Conservation (phyloP, 2,113 vertebrate genomes). For the Neoarius graeffei region DNA sequence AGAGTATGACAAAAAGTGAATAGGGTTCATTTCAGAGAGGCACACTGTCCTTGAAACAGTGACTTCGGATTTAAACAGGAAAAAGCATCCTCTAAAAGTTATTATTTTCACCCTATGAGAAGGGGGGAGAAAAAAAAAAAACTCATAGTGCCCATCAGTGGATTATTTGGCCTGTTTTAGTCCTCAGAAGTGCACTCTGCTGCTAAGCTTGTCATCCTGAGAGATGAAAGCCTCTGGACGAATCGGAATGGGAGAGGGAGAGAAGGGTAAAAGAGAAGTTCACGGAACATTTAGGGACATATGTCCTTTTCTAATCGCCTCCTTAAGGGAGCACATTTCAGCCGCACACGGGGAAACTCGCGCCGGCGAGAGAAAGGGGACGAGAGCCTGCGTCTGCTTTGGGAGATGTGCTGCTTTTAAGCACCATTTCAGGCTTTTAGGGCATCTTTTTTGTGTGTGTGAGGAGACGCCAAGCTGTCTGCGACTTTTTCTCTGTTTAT, state of each 20-base stretch:
- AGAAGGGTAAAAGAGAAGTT: constrained; percentile 64
- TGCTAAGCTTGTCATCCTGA: constrained; percentile 57
- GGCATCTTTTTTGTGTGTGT: constrained; percentile 39
- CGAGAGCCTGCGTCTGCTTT: constrained; percentile 31
- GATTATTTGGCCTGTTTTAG: constrained; percentile 52
- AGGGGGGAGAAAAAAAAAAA: not conserved
- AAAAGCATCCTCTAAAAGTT: constrained; percentile 47
- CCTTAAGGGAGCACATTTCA: constrained; percentile 60
- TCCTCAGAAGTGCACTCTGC: constrained; percentile 65
- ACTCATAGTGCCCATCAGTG: constrained; percentile 42
- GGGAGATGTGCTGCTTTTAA: constrained; percentile 68
- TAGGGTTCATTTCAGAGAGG: constrained; percentile 36
- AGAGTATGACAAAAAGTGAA: constrained; percentile 7
- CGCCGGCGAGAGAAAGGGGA: constrained; percentile 41
- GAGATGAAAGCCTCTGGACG: constrained; percentile 68
- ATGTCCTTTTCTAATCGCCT: constrained; percentile 54
- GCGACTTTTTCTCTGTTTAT: constrained; percentile 20
- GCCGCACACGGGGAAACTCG: constrained; percentile 46
- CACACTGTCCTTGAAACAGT: constrained; percentile 42
- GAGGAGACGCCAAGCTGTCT: constrained; percentile 37
- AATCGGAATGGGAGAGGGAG: constrained; percentile 18
- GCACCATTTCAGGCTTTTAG: constrained; percentile 63
- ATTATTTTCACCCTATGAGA: constrained; percentile 44
- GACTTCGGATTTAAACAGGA: constrained; percentile 37
- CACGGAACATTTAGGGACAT: constrained; percentile 64